Evolutionary conservation across 2,888 invertebrate genomes (phyloP), one percentile per base, ranked within the genome.

Genomic region (Leptopilina myrica): DNA sequence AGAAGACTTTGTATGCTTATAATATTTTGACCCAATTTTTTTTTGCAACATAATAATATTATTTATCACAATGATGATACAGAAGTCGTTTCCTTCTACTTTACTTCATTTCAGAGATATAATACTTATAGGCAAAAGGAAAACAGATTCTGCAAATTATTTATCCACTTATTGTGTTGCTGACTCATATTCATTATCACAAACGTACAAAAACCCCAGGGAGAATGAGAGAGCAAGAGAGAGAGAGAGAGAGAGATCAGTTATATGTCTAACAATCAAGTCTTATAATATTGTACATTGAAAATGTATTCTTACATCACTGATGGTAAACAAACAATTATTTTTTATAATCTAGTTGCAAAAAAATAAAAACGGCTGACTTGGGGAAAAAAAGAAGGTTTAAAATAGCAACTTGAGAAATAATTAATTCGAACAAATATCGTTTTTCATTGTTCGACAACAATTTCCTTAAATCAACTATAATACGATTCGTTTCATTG

Each of bases 161-260:
- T 62, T 20, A 62, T 62, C 62, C 62, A 62, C 62, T 62, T 20
- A 62, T 62, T 62, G 62, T 62, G 20, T 49, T 62, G 62, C 62
- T 62, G 62, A 62, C 62, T 62, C 62, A 62, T n/a, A 62, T 20
- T 62, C 62, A 73, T 73, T 73, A 73, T 53, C n/a, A 62, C 62
- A 15, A 9, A 73, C 73, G 53, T 56, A 56, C 73, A 56, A 40
- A 73, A 56, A 73, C 53, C 53, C 9, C 56, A 73, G 33, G 33
- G 33, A 33, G 33, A 33, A 7, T 7, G 6, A 8, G 43, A 43
- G 43, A 43, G 43, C 20, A 20, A 20, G 43, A 43, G 6, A 8
- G 43, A 43, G 43, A 43, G 43, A 43, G 43, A 43, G 43, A 43
- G 49, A 49, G 56, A 73, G 56, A 73, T 56, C 73, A 73, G 73